Conservation (phyloP, 1,140 invertebrate genomes). For the Eumeta japonica region DNA sequence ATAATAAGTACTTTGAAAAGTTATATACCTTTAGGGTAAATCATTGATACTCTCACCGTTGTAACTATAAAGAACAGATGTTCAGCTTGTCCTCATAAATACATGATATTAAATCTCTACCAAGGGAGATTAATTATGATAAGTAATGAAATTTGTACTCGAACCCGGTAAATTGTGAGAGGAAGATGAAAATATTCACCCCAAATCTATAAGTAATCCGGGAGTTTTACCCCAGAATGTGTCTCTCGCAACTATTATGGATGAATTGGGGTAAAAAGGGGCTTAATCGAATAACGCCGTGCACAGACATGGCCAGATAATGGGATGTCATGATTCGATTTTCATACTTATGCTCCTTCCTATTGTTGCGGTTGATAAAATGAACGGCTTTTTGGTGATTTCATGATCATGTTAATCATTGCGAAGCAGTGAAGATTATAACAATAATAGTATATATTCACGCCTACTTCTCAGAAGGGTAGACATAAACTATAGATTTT, state of each 20-base stretch:
- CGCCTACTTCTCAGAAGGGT: no score
- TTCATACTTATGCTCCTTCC: conserved; percentile 13
- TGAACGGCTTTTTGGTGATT: background rate
- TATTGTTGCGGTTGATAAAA: no score
- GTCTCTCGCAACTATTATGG: conserved; percentile 36
- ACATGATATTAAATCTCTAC: no score
- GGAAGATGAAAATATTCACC: conserved; percentile 35
- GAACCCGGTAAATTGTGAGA: no score
- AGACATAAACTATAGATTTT: no score
- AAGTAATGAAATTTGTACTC: conserved; percentile 36
- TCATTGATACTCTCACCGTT: conserved; percentile 10
- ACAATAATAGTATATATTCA: no score
- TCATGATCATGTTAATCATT: conserved; percentile 2
- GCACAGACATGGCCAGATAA: conserved; percentile 17
- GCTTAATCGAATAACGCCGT: conserved; percentile 28
- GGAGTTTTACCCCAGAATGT: conserved; percentile 30
- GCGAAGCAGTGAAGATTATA: no score
- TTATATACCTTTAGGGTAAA: no score
- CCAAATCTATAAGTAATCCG: conserved; percentile 25
- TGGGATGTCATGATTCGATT: conserved; percentile 25
- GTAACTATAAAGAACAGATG: no score
- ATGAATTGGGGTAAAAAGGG: conserved; percentile 29
- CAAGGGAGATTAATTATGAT: conserved; percentile 10
- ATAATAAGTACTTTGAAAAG: conserved; percentile 7
- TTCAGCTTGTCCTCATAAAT: no score